These are phyloP conservation scores for Drosophila insularis DNA, from an alignment of 1,140 invertebrate species.

Conservation along the genomic window DNA sequence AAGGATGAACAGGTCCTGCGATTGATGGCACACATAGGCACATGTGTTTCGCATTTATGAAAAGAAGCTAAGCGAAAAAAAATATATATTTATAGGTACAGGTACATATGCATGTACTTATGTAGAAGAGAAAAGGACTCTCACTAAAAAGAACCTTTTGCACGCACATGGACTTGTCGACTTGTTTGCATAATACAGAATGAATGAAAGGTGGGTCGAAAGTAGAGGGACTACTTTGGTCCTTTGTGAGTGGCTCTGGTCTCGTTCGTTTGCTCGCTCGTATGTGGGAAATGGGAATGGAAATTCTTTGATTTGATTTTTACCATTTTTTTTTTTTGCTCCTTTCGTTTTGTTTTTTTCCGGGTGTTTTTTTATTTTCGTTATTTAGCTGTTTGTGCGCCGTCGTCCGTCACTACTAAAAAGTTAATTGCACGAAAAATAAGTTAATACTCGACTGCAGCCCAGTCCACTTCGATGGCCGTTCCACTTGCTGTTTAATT, in stretches of 20 bases:
- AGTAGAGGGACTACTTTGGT: constrained; percentile 51
- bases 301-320: constrained; percentile 80
- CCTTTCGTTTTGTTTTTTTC: background rate
- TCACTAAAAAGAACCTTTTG: constrained; percentile 66
- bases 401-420: constrained; percentile 61
- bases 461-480: constrained; percentile 52
- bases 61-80: constrained; percentile 16
- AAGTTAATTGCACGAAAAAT: constrained; percentile 81
- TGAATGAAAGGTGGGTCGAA: constrained; percentile 57
- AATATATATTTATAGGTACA: constrained; percentile 17
- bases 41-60: constrained; percentile 50
- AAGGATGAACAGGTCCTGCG: constrained; percentile 28
- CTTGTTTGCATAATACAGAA: constrained; percentile 63
- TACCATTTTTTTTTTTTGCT: constrained; percentile 8
- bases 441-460: constrained; percentile 69
- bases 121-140: constrained; percentile 45
- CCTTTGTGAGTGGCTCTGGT: constrained; percentile 50
- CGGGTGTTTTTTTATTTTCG: background rate
- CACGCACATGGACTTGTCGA: constrained; percentile 65
- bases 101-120: constrained; percentile 33
- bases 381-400: constrained; percentile 59
- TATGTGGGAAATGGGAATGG: constrained; percentile 53
- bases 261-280: constrained; percentile 11
- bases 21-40: constrained; percentile 67
- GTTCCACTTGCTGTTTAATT: constrained; percentile 74